phyloP scores from a whole-genome alignment of 2,797 vertebrate species.

The Oceanodroma leucorhoa region DNA sequence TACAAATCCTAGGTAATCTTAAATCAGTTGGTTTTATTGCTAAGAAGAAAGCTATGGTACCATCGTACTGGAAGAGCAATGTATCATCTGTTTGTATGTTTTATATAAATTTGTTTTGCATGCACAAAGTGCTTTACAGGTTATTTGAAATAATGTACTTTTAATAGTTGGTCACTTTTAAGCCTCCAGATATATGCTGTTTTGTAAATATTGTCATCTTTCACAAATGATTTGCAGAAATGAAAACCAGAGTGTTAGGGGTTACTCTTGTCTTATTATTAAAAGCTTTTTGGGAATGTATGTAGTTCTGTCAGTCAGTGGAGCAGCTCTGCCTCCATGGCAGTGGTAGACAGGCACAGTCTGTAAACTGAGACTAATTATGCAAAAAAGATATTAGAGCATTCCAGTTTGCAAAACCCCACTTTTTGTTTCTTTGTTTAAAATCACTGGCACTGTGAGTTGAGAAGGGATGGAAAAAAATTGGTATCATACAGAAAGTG shows the following conservation, averaged over 20 bases:
- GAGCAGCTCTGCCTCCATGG: constrained; percentile 40
- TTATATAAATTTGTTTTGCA: background rate
- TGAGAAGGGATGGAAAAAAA: background rate
- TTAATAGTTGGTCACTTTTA: background rate
- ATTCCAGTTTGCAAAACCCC: background rate
- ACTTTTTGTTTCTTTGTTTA: background rate
- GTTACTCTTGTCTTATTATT: background rate
- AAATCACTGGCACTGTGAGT: background rate
- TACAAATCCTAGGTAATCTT: background rate
- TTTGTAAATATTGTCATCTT: background rate
- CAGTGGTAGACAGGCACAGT: background rate
- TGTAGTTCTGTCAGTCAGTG: constrained; percentile 10
- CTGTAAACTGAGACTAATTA: background rate
- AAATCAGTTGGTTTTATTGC: background rate
- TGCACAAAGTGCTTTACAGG: background rate
- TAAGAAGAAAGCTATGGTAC: background rate
- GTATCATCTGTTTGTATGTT: background rate
- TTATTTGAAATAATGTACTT: background rate
- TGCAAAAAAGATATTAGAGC: background rate
- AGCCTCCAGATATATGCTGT: background rate
- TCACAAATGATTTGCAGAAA: background rate
- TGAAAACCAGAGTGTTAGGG: background rate
- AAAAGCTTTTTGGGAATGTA: background rate
- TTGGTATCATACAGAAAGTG: background rate
- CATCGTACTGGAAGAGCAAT: background rate